Percentiles rank a stretch among this genome's conserved stretches.
phyloP scores from a whole-genome alignment of 2,113 vertebrate species.

The Andinoacara biseriatus region DNA sequence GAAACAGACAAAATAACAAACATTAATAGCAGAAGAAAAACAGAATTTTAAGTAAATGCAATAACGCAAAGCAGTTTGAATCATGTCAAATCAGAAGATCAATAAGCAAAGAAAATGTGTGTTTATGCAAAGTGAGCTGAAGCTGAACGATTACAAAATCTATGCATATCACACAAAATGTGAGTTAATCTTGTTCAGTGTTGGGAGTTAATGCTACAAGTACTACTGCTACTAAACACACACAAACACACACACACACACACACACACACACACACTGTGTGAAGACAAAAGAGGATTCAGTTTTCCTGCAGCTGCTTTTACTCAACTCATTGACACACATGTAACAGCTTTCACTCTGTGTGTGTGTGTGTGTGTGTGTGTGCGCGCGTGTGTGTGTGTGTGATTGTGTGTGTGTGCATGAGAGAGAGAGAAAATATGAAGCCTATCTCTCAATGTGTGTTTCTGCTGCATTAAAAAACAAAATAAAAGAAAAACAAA shows the following conservation, averaged over 20 bases:
- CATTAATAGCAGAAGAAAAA: not conserved
- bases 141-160: not conserved
- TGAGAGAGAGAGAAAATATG: not conserved
- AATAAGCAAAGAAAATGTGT: not conserved
- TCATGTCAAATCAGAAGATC: not conserved
- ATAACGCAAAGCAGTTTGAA: not conserved
- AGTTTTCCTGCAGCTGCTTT: conserved; percentile 41
- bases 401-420: not conserved
- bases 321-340: conserved; percentile 48
- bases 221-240: too few relatives aligned
- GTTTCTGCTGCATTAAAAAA: conserved; percentile 16
- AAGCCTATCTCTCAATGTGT: conserved; percentile 1
- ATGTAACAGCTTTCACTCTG: conserved; percentile 13
- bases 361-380: conserved; percentile 21
- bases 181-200: not conserved
- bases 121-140: not conserved
- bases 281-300: not conserved
- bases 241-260: not conserved
- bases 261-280: not conserved
- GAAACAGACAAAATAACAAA: not conserved
- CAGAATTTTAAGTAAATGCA: not conserved
- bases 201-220: not conserved
- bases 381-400: conserved; percentile 22
- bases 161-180: not conserved
- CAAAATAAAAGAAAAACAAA: not conserved